These are phyloP conservation scores for Heliocidaris erythrogramma DNA, from an alignment of 35 echinoderm and acorn worm genomes.

Conservation along the genomic window DNA sequence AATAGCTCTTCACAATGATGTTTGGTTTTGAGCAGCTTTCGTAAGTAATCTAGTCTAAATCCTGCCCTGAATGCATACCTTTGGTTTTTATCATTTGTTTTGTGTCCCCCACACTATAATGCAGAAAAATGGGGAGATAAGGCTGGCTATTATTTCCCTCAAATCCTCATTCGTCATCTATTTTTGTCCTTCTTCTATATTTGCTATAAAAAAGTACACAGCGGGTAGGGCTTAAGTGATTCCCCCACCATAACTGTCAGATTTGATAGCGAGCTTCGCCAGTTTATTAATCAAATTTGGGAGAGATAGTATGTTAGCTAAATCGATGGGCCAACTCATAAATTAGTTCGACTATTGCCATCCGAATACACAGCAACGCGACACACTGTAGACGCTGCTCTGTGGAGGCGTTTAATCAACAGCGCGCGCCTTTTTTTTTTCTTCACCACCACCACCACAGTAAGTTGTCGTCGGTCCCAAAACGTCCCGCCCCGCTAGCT, in stretches of 20 bases:
- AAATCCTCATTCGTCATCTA: constrained; percentile 20
- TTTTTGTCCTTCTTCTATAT: not conserved
- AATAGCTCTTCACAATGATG: not conserved
- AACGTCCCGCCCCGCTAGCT: not conserved
- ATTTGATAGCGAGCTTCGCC: constrained; percentile 15
- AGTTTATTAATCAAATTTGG: constrained; percentile 37
- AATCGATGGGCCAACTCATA: not conserved
- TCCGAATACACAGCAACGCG: not conserved
- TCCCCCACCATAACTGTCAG: constrained; percentile 31
- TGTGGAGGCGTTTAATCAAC: constrained; percentile 7
- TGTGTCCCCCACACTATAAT: not conserved
- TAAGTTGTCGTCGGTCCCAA: not conserved
- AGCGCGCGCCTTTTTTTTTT: not conserved
- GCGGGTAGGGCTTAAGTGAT: constrained; percentile 18
- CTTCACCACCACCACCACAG: not conserved
- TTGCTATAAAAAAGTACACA: constrained; percentile 19
- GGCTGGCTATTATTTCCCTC: constrained; percentile 9
- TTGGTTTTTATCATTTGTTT: not conserved
- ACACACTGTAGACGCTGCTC: not conserved
- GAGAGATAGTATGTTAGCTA: constrained; percentile 22
- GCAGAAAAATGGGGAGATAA: constrained; percentile 26
- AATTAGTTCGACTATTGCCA: constrained; percentile 31
- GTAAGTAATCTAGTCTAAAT: not conserved
- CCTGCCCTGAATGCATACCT: not conserved
- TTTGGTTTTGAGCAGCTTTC: not conserved